phyloP scores from a whole-genome alignment of 2,888 invertebrate species.

The Stenurella melanura region DNA sequence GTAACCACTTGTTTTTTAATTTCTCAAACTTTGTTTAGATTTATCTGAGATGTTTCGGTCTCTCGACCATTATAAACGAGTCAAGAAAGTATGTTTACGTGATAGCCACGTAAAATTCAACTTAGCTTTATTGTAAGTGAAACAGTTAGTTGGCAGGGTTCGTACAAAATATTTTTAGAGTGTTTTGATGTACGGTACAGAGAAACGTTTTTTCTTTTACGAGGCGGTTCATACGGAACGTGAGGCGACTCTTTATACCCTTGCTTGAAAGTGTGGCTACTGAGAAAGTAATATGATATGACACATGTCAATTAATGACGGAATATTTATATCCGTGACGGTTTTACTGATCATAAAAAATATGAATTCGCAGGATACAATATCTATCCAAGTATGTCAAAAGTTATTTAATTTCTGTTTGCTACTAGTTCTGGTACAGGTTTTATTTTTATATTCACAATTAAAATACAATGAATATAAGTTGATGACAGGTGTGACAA shows the following conservation, averaged over 20 bases:
- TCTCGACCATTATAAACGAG: too few relatives aligned
- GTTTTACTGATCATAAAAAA: neutral
- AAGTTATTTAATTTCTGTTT: too few relatives aligned
- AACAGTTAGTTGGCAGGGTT: neutral
- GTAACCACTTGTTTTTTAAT: too few relatives aligned
- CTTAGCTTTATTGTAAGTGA: neutral
- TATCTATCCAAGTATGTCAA: too few relatives aligned
- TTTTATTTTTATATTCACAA: too few relatives aligned
- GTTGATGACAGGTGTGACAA: too few relatives aligned
- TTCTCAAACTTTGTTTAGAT: too few relatives aligned
- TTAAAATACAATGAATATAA: too few relatives aligned
- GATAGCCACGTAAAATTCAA: neutral
- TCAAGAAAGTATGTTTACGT: neutral
- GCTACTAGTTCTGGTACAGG: too few relatives aligned
- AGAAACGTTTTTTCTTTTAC: slow-evolving; percentile 18
- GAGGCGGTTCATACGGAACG: slow-evolving; percentile 6
- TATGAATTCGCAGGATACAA: too few relatives aligned
- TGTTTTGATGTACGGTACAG: neutral
- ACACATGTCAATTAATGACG: neutral
- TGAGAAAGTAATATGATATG: neutral
- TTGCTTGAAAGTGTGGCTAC: neutral
- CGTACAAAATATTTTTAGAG: neutral
- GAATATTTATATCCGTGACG: neutral
- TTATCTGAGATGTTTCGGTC: too few relatives aligned
- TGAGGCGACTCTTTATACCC: neutral